phyloP scores from a whole-genome alignment of 2,113 vertebrate species.

The Malurus melanocephalus region DNA sequence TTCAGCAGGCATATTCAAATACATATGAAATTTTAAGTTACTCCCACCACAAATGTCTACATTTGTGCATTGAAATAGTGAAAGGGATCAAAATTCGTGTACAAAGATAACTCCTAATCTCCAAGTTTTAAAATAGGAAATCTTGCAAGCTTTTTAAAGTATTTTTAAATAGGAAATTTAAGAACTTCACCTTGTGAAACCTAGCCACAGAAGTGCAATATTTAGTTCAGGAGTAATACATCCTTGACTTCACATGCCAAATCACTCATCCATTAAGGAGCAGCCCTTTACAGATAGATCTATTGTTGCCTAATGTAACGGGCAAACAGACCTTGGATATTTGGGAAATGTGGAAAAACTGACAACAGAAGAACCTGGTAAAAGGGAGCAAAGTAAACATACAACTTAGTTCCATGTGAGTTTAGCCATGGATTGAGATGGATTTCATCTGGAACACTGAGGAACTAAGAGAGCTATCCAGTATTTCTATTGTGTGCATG shows the following conservation, averaged over 20 bases:
- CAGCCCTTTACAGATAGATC: neutral
- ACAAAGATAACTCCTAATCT: neutral
- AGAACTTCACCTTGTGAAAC: neutral
- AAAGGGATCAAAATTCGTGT: neutral
- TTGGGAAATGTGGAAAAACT: neutral
- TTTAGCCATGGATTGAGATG: neutral
- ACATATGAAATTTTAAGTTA: neutral
- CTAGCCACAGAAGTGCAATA: neutral
- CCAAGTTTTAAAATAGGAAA: neutral
- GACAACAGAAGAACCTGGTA: neutral
- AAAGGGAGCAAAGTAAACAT: neutral
- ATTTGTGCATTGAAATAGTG: neutral
- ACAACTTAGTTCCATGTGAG: neutral
- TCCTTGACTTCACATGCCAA: neutral
- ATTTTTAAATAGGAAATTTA: neutral
- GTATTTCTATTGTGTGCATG: neutral
- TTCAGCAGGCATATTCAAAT: neutral
- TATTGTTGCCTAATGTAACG: neutral
- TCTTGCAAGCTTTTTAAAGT: neutral
- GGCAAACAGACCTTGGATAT: neutral
- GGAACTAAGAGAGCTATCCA: neutral
- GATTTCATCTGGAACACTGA: neutral
- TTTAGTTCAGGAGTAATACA: neutral
- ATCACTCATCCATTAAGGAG: neutral
- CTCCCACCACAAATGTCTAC: constrained; percentile 21